Evolutionary conservation across 2,888 invertebrate species (phyloP).

Genomic region (Netelia inedita): DNA sequence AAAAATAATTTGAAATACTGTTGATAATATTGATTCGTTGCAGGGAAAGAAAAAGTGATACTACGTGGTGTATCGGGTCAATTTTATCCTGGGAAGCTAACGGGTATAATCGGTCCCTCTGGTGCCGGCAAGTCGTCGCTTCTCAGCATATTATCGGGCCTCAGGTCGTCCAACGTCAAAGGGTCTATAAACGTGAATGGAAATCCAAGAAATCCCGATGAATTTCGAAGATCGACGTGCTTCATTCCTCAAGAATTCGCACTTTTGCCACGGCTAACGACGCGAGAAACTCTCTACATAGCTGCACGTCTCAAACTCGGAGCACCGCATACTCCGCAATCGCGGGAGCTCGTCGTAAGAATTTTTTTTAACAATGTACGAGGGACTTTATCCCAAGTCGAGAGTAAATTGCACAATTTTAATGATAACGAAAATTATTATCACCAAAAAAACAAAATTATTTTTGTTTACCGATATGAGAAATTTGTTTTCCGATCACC

Average conservation of each 20-base stretch:
- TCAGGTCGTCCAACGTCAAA: conserved; percentile 78
- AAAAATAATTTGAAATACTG: too few relatives aligned
- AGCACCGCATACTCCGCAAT: conserved; percentile 58
- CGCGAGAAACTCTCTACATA: conserved; percentile 87
- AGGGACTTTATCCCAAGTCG: neutral
- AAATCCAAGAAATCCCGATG: conserved; percentile 87
- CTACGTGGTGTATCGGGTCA: conserved; percentile 87
- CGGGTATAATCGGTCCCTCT: conserved; percentile 90
- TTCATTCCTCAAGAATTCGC: conserved; percentile 88
- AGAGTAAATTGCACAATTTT: neutral
- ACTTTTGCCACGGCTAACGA: conserved; percentile 87
- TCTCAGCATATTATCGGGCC: conserved; percentile 91
- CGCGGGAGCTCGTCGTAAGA: conserved; percentile 72
- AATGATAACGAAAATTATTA: conserved; percentile 12
- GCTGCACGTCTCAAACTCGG: conserved; percentile 87
- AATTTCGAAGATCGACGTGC: conserved; percentile 91
- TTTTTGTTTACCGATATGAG: too few relatives aligned
- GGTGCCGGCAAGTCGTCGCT: conserved; percentile 93
- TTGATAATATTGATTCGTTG: conserved; percentile 8
- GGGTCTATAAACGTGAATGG: conserved; percentile 92
- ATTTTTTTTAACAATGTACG: neutral
- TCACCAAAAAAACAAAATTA: too few relatives aligned
- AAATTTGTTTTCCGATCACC: too few relatives aligned
- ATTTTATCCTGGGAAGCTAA: conserved; percentile 88
- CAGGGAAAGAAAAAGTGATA: conserved; percentile 83